phyloP scores from a whole-genome alignment of 2,113 vertebrate genomes.

The Erpornis zantholeuca region DNA sequence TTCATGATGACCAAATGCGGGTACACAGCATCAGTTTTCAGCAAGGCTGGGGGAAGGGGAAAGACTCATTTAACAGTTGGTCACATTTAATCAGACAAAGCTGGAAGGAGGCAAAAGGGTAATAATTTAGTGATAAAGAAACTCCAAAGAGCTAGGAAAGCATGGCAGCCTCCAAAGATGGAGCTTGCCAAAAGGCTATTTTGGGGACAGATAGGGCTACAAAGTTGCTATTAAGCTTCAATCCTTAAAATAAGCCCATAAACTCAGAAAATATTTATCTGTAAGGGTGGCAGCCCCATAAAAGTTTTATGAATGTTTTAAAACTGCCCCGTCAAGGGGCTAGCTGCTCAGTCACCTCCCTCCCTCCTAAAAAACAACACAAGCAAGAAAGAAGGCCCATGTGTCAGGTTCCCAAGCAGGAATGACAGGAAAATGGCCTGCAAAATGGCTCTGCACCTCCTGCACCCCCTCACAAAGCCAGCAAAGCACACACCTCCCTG shows the following conservation, averaged over 20 bases:
- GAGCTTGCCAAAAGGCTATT: conserved; percentile 64
- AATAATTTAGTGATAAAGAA: conserved; percentile 40
- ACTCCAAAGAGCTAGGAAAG: conserved; percentile 42
- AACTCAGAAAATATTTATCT: conserved; percentile 78
- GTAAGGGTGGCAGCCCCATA: conserved; percentile 77
- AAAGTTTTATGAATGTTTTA: conserved; percentile 78
- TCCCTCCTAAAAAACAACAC: conserved; percentile 21
- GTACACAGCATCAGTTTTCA: neutral
- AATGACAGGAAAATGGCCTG: neutral
- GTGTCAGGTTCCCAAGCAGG: neutral
- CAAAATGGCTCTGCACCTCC: neutral
- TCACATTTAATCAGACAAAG: neutral
- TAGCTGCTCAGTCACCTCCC: conserved; percentile 66
- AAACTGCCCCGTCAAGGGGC: conserved; percentile 66
- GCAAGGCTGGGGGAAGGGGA: neutral
- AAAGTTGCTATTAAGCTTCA: conserved; percentile 72
- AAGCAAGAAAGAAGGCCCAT: neutral
- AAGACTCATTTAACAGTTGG: neutral
- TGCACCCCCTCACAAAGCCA: neutral
- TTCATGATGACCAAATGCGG: neutral
- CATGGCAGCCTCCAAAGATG: conserved; percentile 8
- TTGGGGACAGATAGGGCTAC: conserved; percentile 40
- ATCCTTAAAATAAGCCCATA: conserved; percentile 70
- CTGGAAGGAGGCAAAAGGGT: conserved; percentile 12
- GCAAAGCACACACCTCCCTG: neutral